Evolutionary conservation across 1,140 invertebrate genomes (phyloP), one percentile per base, ranked within the genome.

Genomic region (Heliconius melpomene): DNA sequence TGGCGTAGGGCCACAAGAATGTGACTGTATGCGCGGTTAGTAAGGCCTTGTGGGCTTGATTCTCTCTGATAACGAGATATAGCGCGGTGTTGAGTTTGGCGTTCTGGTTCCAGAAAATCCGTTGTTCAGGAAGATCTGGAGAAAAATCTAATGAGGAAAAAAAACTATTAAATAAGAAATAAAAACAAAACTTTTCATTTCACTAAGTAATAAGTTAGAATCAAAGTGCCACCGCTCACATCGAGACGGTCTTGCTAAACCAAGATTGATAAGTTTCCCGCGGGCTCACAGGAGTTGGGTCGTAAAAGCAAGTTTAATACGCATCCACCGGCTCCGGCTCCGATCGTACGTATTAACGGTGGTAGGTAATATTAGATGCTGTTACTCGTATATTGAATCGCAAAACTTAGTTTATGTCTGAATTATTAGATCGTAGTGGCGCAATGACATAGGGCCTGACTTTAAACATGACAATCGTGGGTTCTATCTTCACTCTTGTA

Each of bases 201-300:
- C n/a, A n/a, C n/a, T 29, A 66, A 66, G 60, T 66, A 26, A 66
- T 66, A 66, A 26, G 23, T 66, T 11, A 71, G 50, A 26, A 72
- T 72, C 70, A 60, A 76, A 77, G 70, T 72, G 20, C 18, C 70
- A 26, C 71, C 75, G 60, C 60, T 77, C 70, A 72, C 54, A 46
- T n/a, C 38, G 32, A 70, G 20, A 38, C 20, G 70, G 29, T 40
- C 36, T 72, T 71, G 75, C 75, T 60, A 66, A 70, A 70, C 46
- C 66, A 70, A 77, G 76, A 77, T 77, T 77, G 72, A 77, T 77
- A 77, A 77, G 76, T 77, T 77, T 66, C 18, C 9, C 50, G 70
- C 66, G 76, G 36, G 16, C 72, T 36, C 76, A 72, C 23, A 7
- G 46, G 46, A 77, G 76, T 77, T 77, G 66, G 29, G 46, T 72